Evolutionary conservation across 2,113 vertebrate genomes (phyloP), one percentile per base, ranked within the genome.

Genomic region (Pituophis catenifer): DNA sequence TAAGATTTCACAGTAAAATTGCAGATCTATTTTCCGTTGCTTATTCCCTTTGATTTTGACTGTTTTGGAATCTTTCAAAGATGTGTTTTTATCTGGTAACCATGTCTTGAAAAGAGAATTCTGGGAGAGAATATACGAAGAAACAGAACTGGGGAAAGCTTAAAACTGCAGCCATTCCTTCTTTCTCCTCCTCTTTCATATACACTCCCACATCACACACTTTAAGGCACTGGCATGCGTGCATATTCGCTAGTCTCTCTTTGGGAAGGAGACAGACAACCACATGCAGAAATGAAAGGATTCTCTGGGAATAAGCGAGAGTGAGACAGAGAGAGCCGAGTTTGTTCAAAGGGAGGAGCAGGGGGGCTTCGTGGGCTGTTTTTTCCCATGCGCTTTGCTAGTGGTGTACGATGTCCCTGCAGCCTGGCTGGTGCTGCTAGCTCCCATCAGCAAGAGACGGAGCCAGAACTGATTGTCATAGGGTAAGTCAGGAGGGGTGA

Each of bases 401-500:
- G 91, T 86, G 38, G 90, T 17, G 58, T 21, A 0, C 87, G 13
- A 57, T 33, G 6, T 11, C 10, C 86, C 1, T 55, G 88, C 7
- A 92, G 0, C 9, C 52, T 17, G 33, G 86, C 58, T 0, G 59
- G 2, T 4, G 81, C 88, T 88, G 93, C 89, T 26, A 55, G 94
- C 81, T 92, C 29, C 70, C 90, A 38, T 23, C 38, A 2, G 70
- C 93, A 50, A 62, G 86, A 90, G 21, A 94, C n/a, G 50, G 90
- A 92, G 53, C 55, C 85, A 59, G 94, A 92, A 24, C 94, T 97
- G 44, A 85, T 97, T 0, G 95, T 98, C 7, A 95, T 97, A 86
- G 98, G 97, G 98, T 97, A 95, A 97, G 97, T 97, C 93, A 0
- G 89, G 54, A 54, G 9, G 8, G 33, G 2, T 1, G n/a, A 10